Conservation (phyloP, 2,797 vertebrate species). For the Lates japonicus region DNA sequence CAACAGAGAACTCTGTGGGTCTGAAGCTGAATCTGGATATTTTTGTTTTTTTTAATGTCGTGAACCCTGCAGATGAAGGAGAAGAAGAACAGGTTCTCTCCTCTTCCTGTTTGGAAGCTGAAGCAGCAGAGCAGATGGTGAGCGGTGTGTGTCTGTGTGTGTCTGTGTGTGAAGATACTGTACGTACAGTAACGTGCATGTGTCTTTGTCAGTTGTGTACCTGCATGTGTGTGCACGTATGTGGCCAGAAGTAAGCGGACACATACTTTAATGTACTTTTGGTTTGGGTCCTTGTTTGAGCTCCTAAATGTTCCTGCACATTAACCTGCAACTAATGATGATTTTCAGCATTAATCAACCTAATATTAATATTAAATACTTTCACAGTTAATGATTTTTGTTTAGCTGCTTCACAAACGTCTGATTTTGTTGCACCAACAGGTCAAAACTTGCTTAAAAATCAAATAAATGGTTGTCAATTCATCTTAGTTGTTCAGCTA, state of each 20-base stretch:
- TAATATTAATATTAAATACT: neutral
- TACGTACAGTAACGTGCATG: conserved; percentile 7
- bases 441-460: neutral
- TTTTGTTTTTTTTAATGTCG: neutral
- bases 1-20: neutral
- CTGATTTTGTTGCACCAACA: too few relatives aligned
- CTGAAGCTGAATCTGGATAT: conserved; percentile 1
- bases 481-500: neutral
- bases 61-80: conserved; percentile 58
- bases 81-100: conserved; percentile 35
- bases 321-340: neutral
- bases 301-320: neutral
- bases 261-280: neutral
- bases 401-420: neutral
- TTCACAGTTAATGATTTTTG: neutral
- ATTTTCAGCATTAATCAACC: neutral
- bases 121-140: conserved; percentile 71
- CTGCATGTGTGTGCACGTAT: neutral
- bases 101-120: conserved; percentile 58
- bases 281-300: neutral
- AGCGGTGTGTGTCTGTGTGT: conserved; percentile 48
- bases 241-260: conserved; percentile 29
- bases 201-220: neutral
- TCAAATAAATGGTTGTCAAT: neutral
- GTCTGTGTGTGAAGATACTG: conserved; percentile 22